Evolutionary conservation across 2,113 vertebrate genomes (phyloP), one percentile per base, ranked within the genome.

Genomic region (Poeciliopsis retropinna): DNA sequence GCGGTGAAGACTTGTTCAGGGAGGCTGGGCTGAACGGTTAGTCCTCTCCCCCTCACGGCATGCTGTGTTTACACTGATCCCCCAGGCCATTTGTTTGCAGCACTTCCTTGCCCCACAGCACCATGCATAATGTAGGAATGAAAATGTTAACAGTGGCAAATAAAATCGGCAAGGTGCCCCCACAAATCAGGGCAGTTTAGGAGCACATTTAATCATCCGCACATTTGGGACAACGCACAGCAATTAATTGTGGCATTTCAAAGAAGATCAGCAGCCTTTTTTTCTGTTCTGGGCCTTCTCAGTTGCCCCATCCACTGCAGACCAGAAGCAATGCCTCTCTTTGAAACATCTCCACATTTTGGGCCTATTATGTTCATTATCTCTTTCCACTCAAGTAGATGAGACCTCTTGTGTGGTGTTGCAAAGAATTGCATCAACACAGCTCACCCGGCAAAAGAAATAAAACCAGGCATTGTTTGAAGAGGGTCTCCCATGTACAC

Each of bases 101-200:
- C 93, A 90, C 89, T 92, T 94, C 90, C 88, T 91, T 92, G 89
- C 92, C 93, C 91, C 91, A 87, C 90, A 93, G 92, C 91, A 88
- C 89, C 92, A 95, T 95, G 92, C 93, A 95, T 95, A 93, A 95
- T 94, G 92, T 92, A 94, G 83, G 92, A 89, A 93, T 91, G 92
- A 94, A 95, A 95, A 95, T 95, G 94, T 95, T 95, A 95, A 95
- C 94, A 94, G 93, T 93, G 92, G 93, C 94, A 94, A 94, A 95
- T 94, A 95, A 95, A 95, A 95, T 94, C 88, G 88, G 92, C 92
- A 94, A 94, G 94, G 94, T 94, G 94, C 94, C 94, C 94, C 92
- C 93, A 94, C 93, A 95, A 95, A 94, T 95, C 94, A 95, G 93
- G 87, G 90, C 90, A 89, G 92, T 94, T 94, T 94, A 94, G 93